These are phyloP conservation scores for Icerya purchasi DNA, from an alignment of 2,888 invertebrate species.

Conservation along the genomic window DNA sequence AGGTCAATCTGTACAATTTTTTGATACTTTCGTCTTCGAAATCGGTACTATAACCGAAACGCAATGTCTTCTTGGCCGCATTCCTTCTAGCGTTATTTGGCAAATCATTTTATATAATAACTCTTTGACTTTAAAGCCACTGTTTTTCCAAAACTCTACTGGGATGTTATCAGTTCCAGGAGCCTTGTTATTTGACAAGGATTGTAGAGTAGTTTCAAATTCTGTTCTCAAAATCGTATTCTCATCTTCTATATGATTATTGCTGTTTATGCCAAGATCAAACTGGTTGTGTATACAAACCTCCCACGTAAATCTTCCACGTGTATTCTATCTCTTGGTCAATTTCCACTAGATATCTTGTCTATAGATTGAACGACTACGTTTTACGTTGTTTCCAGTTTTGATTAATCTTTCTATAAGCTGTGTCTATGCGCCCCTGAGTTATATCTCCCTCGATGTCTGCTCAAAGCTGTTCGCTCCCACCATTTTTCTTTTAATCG, in stretches of 20 bases:
- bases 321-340: neutral
- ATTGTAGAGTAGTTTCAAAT: neutral
- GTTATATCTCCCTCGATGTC: neutral
- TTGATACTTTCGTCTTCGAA: no score
- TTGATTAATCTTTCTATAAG: no score
- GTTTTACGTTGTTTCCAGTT: neutral
- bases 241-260: neutral
- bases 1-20: no score
- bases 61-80: no score
- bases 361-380: neutral
- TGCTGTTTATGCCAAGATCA: neutral
- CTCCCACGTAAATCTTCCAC: neutral
- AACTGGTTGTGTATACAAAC: neutral
- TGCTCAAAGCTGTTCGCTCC: neutral
- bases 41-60: no score
- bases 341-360: neutral
- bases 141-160: neutral
- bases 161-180: neutral
- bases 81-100: neutral
- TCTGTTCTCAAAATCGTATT: neutral
- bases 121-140: neutral
- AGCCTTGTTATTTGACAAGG: neutral
- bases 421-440: neutral
- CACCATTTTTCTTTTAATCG: neutral
- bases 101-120: neutral